Evolutionary conservation across 2,888 invertebrate genomes (phyloP), one percentile per base, ranked within the genome.

Genomic region (Nomada flava): DNA sequence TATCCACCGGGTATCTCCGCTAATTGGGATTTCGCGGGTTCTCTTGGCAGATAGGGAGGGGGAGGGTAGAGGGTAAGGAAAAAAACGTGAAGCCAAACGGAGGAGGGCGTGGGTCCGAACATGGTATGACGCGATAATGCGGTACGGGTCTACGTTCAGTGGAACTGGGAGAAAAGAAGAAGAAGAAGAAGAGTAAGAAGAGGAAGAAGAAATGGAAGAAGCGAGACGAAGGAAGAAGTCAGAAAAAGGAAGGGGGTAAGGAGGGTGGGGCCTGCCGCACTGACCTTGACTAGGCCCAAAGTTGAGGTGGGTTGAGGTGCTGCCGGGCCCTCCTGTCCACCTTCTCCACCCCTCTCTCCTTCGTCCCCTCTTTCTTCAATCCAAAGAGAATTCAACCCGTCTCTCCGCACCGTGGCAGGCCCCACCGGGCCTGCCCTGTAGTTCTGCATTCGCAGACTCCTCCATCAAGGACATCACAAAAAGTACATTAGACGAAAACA

Each of bases 381-480:
- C n/a, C 63, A 5, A 76, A 82, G 79, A 76, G 63, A 79, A 79
- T 79, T 69, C 77, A 75, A 68, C 75, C 47, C 83, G 79, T 76
- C 88, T 75, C 76, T 57, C 71, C 82, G 69, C 78, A 42, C 82
- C 47, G 76, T 81, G 80, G 68, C 82, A 67, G 83, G 84, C 86
- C 83, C 84, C 90, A 87, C 89, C 85, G 87, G 82, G 83, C 83
- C 83, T 89, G 91, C 91, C 92, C 92, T 92, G 91, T 91, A 91
- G 93, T 93, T 92, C 93, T 93, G 93, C 93, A 93, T 93, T 93
- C 93, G 93, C 93, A 93, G 93, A 93, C 93, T 93, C 92, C 91
- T 92, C 90, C 93, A 92, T 93, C 93, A 93, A 93, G 93, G 93
- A 93, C 93, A 93, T 92, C 90, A 92, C 91, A 93, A 93, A 93